A percentile compares a stretch with the other conserved stretches of the same genome.
Conservation (phyloP, 2,888 invertebrate species). For the Eristalis intricaria region DNA sequence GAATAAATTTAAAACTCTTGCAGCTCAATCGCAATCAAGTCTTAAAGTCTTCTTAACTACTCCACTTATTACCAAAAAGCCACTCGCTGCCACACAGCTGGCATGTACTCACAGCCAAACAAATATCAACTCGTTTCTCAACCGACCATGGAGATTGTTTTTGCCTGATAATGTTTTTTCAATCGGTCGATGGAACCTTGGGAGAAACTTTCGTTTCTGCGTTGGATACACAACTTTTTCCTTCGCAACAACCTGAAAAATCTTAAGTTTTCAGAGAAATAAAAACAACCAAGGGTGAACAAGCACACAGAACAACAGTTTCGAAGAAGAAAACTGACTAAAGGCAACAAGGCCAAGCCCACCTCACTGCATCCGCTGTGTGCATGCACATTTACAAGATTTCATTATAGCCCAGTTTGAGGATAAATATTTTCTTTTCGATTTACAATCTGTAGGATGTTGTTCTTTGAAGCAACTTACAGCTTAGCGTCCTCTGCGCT, state of each 20-base stretch:
- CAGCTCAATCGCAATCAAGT: no score
- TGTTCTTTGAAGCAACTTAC: conserved; percentile 15
- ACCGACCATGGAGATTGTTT: neutral
- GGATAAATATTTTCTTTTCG: conserved; percentile 23
- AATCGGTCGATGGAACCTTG: conserved; percentile 13
- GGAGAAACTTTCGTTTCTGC: neutral
- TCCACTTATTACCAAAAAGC: no score
- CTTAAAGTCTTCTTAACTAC: no score
- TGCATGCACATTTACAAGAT: neutral
- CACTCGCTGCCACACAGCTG: no score
- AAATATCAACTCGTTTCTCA: no score
- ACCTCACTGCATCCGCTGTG: neutral
- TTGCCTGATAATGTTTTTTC: conserved; percentile 20
- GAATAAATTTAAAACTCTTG: no score
- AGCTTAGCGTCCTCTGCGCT: neutral
- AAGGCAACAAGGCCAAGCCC: neutral
- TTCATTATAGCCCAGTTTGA: conserved; percentile 14
- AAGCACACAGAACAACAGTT: neutral
- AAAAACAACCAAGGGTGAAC: neutral
- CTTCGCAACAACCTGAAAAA: conserved; percentile 11
- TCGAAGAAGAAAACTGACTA: neutral
- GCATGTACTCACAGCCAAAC: no score
- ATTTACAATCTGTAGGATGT: conserved; percentile 12
- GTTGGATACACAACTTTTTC: neutral
- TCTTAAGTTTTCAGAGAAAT: neutral